Percentiles rank a stretch among this genome's conserved stretches.
Evolutionary conservation across 2,113 vertebrate species (phyloP).

Genomic region (Pteropus alecto): DNA sequence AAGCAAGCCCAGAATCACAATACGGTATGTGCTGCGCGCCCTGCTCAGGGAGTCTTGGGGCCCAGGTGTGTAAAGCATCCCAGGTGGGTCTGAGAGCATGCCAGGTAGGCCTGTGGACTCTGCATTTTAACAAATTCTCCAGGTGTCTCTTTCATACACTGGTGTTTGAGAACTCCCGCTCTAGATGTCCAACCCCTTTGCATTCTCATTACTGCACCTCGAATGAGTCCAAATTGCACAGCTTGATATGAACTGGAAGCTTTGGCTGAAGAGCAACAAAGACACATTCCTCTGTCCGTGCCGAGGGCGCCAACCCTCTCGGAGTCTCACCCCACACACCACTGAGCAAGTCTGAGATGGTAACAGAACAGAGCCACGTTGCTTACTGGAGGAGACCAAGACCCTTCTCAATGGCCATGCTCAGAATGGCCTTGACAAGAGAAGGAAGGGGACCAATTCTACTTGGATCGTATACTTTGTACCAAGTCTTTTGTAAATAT

Average conservation of each 20-base stretch:
- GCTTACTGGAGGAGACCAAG: not conserved
- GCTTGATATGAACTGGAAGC: not conserved
- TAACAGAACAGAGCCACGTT: not conserved
- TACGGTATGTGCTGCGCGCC: accelerated
- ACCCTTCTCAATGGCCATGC: not conserved
- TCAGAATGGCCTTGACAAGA: not conserved
- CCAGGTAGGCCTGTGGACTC: accelerated
- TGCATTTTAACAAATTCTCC: not conserved
- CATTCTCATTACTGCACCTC: not conserved
- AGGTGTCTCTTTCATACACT: not conserved
- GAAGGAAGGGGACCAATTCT: not conserved
- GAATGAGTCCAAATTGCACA: not conserved
- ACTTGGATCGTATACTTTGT: not conserved
- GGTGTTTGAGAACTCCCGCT: not conserved
- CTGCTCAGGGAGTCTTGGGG: not conserved
- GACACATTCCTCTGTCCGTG: not conserved
- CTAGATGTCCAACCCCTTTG: not conserved
- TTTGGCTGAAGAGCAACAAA: not conserved
- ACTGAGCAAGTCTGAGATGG: not conserved
- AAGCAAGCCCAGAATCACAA: not conserved
- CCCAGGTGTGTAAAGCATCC: not conserved
- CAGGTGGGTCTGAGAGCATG: not conserved
- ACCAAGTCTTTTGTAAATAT: not conserved
- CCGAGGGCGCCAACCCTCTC: not conserved
- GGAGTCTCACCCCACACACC: not conserved